Base-by-base conservation (phyloP, 2,888 invertebrate species). In the Entomobrya multifasciata region DNA sequence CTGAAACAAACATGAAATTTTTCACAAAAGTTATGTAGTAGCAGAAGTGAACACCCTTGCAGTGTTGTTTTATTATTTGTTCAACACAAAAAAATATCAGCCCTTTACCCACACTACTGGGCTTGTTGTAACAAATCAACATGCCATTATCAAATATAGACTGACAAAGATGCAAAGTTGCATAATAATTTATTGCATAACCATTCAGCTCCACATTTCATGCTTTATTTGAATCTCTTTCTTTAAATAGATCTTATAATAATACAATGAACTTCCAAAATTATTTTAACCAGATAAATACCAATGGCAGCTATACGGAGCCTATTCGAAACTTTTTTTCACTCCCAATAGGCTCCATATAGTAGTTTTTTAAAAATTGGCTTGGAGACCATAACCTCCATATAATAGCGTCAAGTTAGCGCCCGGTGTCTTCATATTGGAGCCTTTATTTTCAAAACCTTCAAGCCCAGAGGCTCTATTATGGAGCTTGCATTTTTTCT, bases 51-150 rank as follows among this genome's bases (percentile, higher is more conserved):
- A 57, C 25, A 57, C 57, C 57, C 57, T 57, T 57, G 22, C 20
- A 22, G 44, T 70, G 22, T 41, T 47, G 67, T n/a, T 80, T 80
- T 65, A 80, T 80, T 67, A 27, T 80, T 80, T 80, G 49, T 49
- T 47, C 80, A 70, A 70, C 22, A 57, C 20, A 30, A 67, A 67
- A 80, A 80, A 62, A 62, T 62, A 17, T 25, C 41, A 20, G 20
- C 20, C 11, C 55, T 47, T 47, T 47, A 8, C 47, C 11, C 47
- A 60, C 10, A 11, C 27, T 3, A 25, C 15, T 60, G 20, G n/a
- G n/a, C 47, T n/a, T n/a, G n/a, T n/a, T 47, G 13, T 47, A 47
- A 2, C 47, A 47, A 47, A n/a, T n/a, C n/a, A n/a, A n/a, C n/a
- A n/a, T n/a, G n/a, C n/a, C n/a, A n/a, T n/a, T n/a, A n/a, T n/a